Evolutionary conservation across 2,797 vertebrate genomes (phyloP).

Genomic region (Bovichtus diacanthus): DNA sequence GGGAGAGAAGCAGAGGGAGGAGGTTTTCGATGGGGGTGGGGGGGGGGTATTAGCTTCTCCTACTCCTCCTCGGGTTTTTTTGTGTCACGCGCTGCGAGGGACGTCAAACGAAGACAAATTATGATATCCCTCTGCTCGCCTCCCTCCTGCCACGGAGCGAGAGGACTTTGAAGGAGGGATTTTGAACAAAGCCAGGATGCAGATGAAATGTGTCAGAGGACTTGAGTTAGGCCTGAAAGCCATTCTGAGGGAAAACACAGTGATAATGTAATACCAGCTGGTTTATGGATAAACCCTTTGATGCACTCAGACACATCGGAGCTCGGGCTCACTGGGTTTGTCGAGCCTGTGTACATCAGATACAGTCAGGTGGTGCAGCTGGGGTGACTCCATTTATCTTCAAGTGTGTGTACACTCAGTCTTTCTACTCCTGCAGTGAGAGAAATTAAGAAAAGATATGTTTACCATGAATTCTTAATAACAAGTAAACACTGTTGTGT

Average conservation of each 20-base stretch:
- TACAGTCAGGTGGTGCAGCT: background rate
- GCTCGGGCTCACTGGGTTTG: conserved; percentile 8
- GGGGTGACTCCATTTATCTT: conserved; percentile 18
- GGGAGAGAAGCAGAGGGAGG: conserved; percentile 25
- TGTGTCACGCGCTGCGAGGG: conserved; percentile 56
- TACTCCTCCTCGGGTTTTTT: conserved; percentile 44
- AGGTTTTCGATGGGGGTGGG: background rate
- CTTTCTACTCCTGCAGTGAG: background rate
- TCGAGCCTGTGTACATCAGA: conserved; percentile 17
- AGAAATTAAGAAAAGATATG: background rate
- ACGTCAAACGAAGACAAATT: conserved; percentile 77
- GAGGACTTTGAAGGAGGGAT: conserved; percentile 63
- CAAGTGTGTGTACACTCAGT: background rate
- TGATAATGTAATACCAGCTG: conserved; percentile 53
- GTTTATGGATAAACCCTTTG: conserved; percentile 56
- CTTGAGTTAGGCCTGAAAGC: conserved; percentile 47
- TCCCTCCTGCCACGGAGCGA: conserved; percentile 44
- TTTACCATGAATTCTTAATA: too few relatives aligned
- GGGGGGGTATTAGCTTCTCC: conserved; percentile 52
- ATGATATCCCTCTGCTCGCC: conserved; percentile 51
- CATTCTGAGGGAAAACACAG: conserved; percentile 26
- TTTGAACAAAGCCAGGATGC: conserved; percentile 59
- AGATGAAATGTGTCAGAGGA: conserved; percentile 55
- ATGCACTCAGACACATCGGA: conserved; percentile 45
- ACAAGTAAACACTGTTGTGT: too few relatives aligned